Percentiles rank a stretch among this genome's conserved stretches.
Conservation (phyloP, 2,888 invertebrate genomes). For the Caenorhabditis sulstoni region DNA sequence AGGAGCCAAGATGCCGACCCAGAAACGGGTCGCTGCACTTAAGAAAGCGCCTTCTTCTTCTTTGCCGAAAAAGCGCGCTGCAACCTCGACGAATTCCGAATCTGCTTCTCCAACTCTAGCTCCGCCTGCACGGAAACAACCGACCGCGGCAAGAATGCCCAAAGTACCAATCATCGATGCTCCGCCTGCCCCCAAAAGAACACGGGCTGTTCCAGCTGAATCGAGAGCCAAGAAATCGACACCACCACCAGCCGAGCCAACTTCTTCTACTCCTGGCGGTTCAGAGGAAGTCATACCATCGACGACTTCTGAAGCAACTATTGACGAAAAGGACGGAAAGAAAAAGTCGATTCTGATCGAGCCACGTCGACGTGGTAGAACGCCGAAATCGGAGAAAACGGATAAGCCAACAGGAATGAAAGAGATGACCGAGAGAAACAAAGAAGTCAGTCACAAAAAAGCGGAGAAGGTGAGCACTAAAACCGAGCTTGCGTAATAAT, state of each 20-base stretch:
- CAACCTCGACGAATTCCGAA: too few species aligned
- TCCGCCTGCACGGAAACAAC: neutral
- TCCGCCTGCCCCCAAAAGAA: neutral
- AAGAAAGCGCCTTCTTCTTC: too few species aligned
- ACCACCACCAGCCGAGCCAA: neutral
- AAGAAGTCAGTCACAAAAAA: slow-evolving; percentile 4
- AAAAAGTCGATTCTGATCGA: slow-evolving; percentile 42
- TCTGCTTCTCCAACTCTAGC: neutral
- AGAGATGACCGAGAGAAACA: neutral
- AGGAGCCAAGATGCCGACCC: too few species aligned
- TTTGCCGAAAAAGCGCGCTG: too few species aligned
- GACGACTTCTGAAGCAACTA: neutral
- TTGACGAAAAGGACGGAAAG: neutral
- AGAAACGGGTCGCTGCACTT: too few species aligned
- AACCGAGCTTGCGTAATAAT: too few species aligned
- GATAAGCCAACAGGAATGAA: slow-evolving; percentile 19
- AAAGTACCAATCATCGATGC: neutral
- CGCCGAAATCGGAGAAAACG: neutral
- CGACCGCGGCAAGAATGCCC: neutral
- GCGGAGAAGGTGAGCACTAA: slow-evolving; percentile 19
- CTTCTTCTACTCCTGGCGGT: neutral
- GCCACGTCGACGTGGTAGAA: slow-evolving; percentile 16
- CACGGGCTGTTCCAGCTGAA: neutral
- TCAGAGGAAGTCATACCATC: too few species aligned
- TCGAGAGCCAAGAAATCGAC: neutral